phyloP scores from a whole-genome alignment of 1,140 invertebrate species.

The Drosophila cardini region DNA sequence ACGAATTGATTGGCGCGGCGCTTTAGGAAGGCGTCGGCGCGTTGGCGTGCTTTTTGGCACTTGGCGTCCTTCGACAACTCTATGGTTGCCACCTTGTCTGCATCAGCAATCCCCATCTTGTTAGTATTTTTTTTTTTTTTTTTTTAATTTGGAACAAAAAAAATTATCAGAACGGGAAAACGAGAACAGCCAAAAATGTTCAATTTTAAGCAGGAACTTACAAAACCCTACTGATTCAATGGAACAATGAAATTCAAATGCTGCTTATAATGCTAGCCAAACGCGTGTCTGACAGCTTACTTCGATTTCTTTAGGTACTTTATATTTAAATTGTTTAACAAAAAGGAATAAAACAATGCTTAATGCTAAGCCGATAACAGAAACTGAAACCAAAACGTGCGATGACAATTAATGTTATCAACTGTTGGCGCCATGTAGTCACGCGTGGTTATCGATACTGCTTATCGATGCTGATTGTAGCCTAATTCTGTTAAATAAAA shows the following conservation, averaged over 20 bases:
- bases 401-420: too few species aligned
- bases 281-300: not conserved
- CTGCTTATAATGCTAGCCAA: not conserved
- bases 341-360: not conserved
- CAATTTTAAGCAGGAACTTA: conserved; percentile 18
- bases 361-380: not conserved
- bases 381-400: not conserved
- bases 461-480: too few species aligned
- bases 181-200: conserved; percentile 10
- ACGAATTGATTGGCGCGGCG: conserved; percentile 15
- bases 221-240: not conserved
- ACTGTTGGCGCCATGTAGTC: not conserved
- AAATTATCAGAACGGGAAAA: not conserved
- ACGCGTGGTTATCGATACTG: conserved; percentile 8
- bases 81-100: not conserved
- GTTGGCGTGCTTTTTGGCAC: conserved; percentile 1
- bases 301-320: not conserved
- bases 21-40: conserved; percentile 6
- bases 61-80: not conserved
- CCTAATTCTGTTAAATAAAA: too few species aligned
- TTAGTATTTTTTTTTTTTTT: conserved; percentile 25
- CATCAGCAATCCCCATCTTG: conserved; percentile 33
- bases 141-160: not conserved
- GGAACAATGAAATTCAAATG: not conserved
- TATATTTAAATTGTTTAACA: not conserved